Conservation (phyloP, 2,113 vertebrate species). For the Prunella fulvescens region DNA sequence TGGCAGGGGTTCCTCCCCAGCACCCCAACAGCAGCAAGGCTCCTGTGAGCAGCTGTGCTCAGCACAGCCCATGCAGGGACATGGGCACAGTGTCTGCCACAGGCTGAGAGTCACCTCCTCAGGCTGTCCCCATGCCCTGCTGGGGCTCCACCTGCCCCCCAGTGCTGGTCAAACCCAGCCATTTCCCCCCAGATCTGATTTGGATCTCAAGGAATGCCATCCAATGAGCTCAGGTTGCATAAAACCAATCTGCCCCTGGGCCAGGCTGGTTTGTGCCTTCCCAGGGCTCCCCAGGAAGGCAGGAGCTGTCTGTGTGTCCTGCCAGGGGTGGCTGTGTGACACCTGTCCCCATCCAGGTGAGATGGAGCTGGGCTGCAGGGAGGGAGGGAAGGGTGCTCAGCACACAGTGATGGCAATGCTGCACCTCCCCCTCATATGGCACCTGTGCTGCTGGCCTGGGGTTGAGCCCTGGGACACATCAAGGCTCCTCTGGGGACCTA, state of each 20-base stretch:
- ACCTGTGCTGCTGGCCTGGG: background rate
- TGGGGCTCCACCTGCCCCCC: background rate
- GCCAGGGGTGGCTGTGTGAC: background rate
- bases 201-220: background rate
- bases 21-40: background rate
- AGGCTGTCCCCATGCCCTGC: background rate
- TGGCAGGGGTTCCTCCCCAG: background rate
- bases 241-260: background rate
- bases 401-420: background rate
- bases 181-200: background rate
- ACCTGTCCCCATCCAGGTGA: fast-evolving
- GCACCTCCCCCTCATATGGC: background rate
- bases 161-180: background rate
- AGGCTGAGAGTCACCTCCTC: background rate
- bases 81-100: background rate
- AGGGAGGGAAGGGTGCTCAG: background rate
- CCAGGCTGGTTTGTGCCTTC: background rate
- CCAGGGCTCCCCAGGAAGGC: background rate
- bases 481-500: background rate
- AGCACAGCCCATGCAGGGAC: background rate
- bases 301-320: background rate
- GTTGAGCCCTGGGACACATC: background rate
- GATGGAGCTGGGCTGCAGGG: background rate
- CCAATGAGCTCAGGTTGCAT: background rate
- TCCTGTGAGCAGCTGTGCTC: background rate